Percentiles rank a stretch among this genome's conserved stretches.
Conservation (phyloP, 92 coral and sea anemone genomes). For the Diadumene lineata region DNA sequence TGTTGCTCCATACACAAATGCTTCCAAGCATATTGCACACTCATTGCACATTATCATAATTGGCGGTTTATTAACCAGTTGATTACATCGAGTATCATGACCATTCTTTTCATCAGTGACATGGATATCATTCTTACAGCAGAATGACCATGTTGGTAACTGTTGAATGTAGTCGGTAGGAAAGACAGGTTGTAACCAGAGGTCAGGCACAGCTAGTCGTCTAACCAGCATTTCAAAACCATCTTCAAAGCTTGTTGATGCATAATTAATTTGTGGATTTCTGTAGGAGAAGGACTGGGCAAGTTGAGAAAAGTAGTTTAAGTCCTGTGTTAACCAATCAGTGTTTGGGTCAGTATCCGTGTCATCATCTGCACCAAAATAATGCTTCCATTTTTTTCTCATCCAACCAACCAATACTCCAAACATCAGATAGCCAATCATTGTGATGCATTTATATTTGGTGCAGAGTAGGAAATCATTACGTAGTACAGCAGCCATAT, state of each 20-base stretch:
- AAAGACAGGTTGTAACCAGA: conserved; percentile 92
- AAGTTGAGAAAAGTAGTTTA: conserved; percentile 71
- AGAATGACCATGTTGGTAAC: conserved; percentile 90
- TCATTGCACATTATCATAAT: conserved; percentile 73
- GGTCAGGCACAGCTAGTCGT: conserved; percentile 91
- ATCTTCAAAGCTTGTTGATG: conserved; percentile 74
- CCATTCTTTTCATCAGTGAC: conserved; percentile 4
- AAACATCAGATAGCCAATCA: conserved; percentile 67
- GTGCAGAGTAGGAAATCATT: conserved; percentile 52
- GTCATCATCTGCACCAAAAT: conserved; percentile 65
- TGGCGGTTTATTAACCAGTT: conserved; percentile 56
- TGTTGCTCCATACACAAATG: conserved; percentile 61
- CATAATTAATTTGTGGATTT: conserved; percentile 64
- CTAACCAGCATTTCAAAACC: conserved; percentile 88
- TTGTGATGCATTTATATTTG: conserved; percentile 43
- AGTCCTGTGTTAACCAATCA: conserved; percentile 94
- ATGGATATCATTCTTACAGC: conserved; percentile 37
- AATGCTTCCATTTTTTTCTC: conserved; percentile 56
- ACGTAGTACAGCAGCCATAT: conserved; percentile 70
- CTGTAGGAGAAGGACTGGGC: conserved; percentile 72
- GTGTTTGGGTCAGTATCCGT: conserved; percentile 47
- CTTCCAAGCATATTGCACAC: conserved; percentile 92
- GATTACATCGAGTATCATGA: conserved; percentile 27
- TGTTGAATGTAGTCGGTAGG: conserved; percentile 90
- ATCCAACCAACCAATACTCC: conserved; percentile 66